Evolutionary conservation across 2,797 vertebrate genomes (phyloP).

Genomic region (Ambastaia sidthimunki): DNA sequence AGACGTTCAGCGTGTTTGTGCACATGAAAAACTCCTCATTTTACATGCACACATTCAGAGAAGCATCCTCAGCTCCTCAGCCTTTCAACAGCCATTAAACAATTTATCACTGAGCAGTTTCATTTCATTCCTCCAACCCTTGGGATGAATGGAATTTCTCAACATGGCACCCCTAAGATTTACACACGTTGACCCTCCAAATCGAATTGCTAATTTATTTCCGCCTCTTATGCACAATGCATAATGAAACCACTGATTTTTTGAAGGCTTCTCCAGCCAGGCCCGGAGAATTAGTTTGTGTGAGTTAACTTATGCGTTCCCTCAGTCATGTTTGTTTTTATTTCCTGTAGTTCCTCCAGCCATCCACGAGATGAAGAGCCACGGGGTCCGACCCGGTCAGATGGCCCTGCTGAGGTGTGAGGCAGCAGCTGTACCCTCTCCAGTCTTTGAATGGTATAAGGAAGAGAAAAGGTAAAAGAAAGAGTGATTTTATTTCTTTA

Average conservation of each 20-base stretch:
- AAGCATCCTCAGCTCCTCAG: conserved; percentile 75
- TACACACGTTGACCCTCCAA: conserved; percentile 37
- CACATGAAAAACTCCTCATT: conserved; percentile 77
- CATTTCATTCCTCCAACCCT: conserved; percentile 70
- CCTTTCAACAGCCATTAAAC: conserved; percentile 81
- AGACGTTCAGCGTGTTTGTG: too few relatives aligned
- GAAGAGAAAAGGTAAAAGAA: conserved; percentile 95
- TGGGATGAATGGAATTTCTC: conserved; percentile 60
- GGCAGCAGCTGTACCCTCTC: conserved; percentile 91
- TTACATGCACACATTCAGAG: conserved; percentile 74
- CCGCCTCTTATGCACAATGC: conserved; percentile 29
- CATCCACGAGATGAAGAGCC: conserved; percentile 96
- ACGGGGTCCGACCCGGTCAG: conserved; percentile 87
- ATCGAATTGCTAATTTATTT: conserved; percentile 37
- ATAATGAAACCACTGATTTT: conserved; percentile 10
- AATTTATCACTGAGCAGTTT: conserved; percentile 75
- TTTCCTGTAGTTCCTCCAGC: conserved; percentile 85
- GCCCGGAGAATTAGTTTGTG: neutral
- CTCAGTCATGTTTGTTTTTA: conserved; percentile 19
- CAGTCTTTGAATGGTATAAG: conserved; percentile 95
- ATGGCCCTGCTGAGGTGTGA: conserved; percentile 92
- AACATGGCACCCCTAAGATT: conserved; percentile 44
- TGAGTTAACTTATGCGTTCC: neutral
- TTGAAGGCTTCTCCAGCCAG: neutral
- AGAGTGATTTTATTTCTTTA: conserved; percentile 40